Conservation (phyloP, 2,113 vertebrate species). For the Echinops telfairi region DNA sequence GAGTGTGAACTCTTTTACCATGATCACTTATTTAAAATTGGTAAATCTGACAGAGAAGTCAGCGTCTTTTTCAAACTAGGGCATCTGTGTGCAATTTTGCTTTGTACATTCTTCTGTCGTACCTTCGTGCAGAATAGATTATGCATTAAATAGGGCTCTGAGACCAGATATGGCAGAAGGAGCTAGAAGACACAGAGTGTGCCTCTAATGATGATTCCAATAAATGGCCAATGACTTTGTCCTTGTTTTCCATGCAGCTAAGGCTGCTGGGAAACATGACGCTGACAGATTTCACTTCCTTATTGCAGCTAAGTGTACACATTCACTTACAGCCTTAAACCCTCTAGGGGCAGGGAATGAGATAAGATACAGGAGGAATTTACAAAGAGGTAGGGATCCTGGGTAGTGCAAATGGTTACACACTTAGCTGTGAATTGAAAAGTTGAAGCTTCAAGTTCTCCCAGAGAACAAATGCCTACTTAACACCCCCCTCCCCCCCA, state of each 20-base stretch:
- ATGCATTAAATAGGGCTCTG: neutral
- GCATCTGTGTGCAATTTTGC: neutral
- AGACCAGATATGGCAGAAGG: neutral
- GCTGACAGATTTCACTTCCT: neutral
- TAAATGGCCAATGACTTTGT: neutral
- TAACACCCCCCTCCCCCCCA: neutral
- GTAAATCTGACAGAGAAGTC: neutral
- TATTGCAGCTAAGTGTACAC: neutral
- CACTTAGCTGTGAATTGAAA: neutral
- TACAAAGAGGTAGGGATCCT: neutral
- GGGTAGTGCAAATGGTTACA: neutral
- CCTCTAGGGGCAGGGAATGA: accelerated
- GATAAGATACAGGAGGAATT: neutral
- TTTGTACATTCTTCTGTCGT: neutral
- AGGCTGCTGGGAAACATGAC: neutral
- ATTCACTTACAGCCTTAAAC: neutral
- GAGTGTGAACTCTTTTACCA: neutral
- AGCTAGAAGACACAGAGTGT: neutral
- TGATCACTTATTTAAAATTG: neutral
- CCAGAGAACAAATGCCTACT: neutral
- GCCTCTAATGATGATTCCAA: neutral
- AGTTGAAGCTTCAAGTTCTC: neutral
- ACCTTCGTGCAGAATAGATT: neutral
- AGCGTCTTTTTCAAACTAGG: neutral
- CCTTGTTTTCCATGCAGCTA: neutral